Evolutionary conservation across 2,888 invertebrate species (phyloP), one percentile per base, ranked within the genome.

Genomic region (Lithophane semibrunnea): DNA sequence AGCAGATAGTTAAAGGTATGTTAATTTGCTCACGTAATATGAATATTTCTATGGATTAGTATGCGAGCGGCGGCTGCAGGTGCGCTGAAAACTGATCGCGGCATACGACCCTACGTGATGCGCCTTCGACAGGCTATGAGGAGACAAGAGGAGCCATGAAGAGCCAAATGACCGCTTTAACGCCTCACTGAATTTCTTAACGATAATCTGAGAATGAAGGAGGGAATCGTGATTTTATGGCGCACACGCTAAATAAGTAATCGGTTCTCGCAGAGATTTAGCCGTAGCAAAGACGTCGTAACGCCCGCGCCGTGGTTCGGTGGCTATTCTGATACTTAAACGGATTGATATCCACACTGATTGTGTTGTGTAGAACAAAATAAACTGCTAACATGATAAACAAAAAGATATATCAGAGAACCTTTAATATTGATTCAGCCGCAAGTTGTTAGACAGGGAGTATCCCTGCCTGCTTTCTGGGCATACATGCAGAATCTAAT

Each of bases 11-110:
- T 63, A 61, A 75, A 85, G 78, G 81, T 85, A 88, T 88, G 88
- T 81, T 90, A 92, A 91, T 90, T 90, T 91, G 80, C 85, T 91
- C 92, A 92, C 93, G 93, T 92, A 91, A 88, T 86, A 88, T 88
- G 88, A 89, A 90, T 92, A 91, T 92, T 91, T 91, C 88, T 74
- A 76, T 66, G 84, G 88, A 91, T 93, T 92, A 92, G 91, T 93
- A 93, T 93, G 92, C 91, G 70, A 85, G 82, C 78, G 78, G 86
- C n/a, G 84, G 83, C 77, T 88, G 86, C 88, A 89, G 86, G 86
- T 86, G 86, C 79, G 84, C 86, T 83, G 86, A 80, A 84, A 88
- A 87, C 80, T 86, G 88, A 88, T 89, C 86, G 85, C 77, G 82
- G 79, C 80, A 70, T 77, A 86, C 84, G 83, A 74, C 77, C 75